These are phyloP conservation scores for Ditula angustiorana DNA, from an alignment of 2,888 invertebrate genomes.

Conservation along the genomic window DNA sequence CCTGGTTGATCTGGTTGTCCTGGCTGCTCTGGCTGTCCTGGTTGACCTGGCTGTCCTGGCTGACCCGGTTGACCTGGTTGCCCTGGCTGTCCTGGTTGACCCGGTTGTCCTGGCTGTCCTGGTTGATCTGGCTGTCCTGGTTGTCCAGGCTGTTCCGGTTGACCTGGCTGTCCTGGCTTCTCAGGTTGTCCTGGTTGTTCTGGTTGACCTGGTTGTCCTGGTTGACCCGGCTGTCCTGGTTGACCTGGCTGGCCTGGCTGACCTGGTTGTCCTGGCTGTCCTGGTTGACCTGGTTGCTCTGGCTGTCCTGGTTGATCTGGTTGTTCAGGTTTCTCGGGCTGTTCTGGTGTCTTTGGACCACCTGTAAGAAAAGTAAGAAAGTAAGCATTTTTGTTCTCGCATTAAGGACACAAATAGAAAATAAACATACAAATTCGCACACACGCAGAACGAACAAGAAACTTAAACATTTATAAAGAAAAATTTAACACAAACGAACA, in stretches of 20 bases:
- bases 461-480: too few species aligned
- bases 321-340: constrained; percentile 1
- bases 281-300: neutral
- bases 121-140: constrained; percentile 1
- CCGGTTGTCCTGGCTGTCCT: neutral
- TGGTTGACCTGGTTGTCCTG: neutral
- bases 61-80: neutral
- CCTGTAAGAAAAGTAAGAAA: too few species aligned
- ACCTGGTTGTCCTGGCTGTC: constrained; percentile 1
- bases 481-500: too few species aligned
- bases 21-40: neutral
- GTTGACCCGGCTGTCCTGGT: constrained; percentile 10
- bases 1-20: neutral
- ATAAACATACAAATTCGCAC: too few species aligned
- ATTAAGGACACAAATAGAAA: too few species aligned
- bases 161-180: neutral
- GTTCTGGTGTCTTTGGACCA: too few species aligned
- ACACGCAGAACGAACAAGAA: too few species aligned
- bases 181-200: neutral
- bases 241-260: constrained; percentile 7
- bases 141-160: constrained; percentile 9
- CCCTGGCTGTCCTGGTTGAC: neutral
- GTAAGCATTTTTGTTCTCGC: too few species aligned
- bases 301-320: neutral
- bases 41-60: neutral